These are phyloP conservation scores for Teleiodes luculella DNA, from an alignment of 2,888 invertebrate species.

Conservation along the genomic window DNA sequence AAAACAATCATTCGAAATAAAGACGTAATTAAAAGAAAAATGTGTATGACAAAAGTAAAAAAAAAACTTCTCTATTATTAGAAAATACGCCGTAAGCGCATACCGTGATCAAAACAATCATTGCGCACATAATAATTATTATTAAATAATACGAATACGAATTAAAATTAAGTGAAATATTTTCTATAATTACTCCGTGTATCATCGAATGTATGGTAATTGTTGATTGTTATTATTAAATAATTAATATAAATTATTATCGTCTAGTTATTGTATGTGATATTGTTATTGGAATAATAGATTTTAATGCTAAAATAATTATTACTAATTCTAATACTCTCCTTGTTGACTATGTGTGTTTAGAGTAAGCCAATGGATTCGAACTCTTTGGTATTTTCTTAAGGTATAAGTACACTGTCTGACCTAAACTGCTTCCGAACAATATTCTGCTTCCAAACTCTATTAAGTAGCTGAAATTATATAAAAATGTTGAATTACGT, in stretches of 20 bases:
- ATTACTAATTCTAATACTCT: constrained; percentile 59
- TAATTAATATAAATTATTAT: constrained; percentile 45
- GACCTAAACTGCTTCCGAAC: not conserved
- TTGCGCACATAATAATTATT: constrained; percentile 18
- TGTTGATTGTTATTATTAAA: constrained; percentile 70
- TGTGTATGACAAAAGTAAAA: not conserved
- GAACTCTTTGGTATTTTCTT: constrained; percentile 41
- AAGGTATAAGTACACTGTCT: constrained; percentile 30
- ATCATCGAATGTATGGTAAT: constrained; percentile 69
- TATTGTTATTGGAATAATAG: constrained; percentile 75
- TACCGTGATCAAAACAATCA: constrained; percentile 55
- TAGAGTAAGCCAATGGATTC: not conserved
- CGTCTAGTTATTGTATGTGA: constrained; percentile 75
- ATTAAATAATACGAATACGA: constrained; percentile 51
- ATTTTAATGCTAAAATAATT: constrained; percentile 63
- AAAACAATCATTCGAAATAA: constrained; percentile 18
- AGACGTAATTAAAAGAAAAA: constrained; percentile 1
- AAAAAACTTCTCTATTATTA: not conserved
- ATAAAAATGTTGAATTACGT: not conserved
- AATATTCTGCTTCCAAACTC: constrained; percentile 3
- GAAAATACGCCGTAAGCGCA: not conserved
- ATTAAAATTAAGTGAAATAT: constrained; percentile 54
- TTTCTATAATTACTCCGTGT: constrained; percentile 55
- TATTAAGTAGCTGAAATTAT: not conserved
- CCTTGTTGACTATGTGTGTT: constrained; percentile 73